A percentile compares a stretch with the other conserved stretches of the same genome.
These are phyloP conservation scores for Galerucella calmariensis DNA, from an alignment of 2,888 invertebrate species.

Conservation along the genomic window DNA sequence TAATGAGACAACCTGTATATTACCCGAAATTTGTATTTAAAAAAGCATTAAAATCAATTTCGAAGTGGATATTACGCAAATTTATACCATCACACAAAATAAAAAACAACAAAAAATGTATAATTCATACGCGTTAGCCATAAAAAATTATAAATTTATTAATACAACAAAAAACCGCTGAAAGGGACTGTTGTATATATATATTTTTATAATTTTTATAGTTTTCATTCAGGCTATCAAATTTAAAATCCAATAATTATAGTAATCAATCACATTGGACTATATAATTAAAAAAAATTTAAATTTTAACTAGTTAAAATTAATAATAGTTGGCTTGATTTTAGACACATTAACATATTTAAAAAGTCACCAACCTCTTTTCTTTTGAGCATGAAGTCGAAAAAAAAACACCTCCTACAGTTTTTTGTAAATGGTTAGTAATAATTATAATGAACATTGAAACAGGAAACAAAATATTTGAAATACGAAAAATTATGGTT, in stretches of 20 bases:
- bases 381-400: neutral
- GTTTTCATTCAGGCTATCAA: neutral
- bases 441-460: neutral
- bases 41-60: neutral
- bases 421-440: neutral
- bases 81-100: neutral
- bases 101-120: neutral
- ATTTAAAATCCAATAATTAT: constrained; percentile 10
- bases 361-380: constrained; percentile 8
- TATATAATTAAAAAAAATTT: constrained; percentile 17
- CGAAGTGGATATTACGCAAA: neutral
- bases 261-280: constrained; percentile 9
- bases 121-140: neutral
- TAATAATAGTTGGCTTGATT: constrained; percentile 14
- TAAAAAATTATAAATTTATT: constrained; percentile 1
- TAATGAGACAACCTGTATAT: neutral
- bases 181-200: neutral
- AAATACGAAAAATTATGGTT: neutral
- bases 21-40: neutral
- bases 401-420: neutral
- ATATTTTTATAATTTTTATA: neutral
- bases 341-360: constrained; percentile 6
- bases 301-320: constrained; percentile 5
- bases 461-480: neutral
- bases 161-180: neutral